These are phyloP conservation scores for Salminus brasiliensis DNA, from an alignment of 2,113 vertebrate species.

Conservation along the genomic window DNA sequence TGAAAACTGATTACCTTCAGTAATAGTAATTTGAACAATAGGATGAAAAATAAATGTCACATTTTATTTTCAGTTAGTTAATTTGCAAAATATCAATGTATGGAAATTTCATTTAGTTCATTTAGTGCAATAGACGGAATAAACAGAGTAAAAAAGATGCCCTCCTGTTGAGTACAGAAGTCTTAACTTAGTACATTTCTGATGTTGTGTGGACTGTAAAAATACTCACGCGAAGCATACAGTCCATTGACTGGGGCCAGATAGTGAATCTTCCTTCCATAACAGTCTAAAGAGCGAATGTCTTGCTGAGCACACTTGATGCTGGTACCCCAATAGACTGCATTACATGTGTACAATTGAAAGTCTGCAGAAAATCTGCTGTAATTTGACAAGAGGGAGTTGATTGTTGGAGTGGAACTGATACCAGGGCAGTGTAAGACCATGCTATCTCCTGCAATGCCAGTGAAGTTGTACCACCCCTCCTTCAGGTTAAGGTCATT, in stretches of 20 bases:
- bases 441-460: neutral
- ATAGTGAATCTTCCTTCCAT: neutral
- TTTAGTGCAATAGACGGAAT: too few relatives aligned
- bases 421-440: neutral
- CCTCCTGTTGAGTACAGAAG: neutral
- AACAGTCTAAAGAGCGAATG: neutral
- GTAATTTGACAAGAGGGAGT: neutral
- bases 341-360: neutral
- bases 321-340: neutral
- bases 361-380: neutral
- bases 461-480: constrained; percentile 10
- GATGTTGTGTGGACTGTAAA: neutral
- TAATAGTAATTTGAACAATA: too few relatives aligned
- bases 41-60: too few relatives aligned
- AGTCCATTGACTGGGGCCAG: neutral
- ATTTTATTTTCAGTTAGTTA: too few relatives aligned
- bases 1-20: too few relatives aligned
- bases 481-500: neutral
- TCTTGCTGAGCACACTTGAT: neutral
- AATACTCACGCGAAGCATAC: constrained; percentile 23
- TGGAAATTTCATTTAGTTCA: too few relatives aligned
- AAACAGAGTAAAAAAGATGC: too few relatives aligned
- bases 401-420: neutral
- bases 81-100: too few relatives aligned
- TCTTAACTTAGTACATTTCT: neutral